These are phyloP conservation scores for Ochlodes sylvanus DNA, from an alignment of 2,888 invertebrate species.

Conservation along the genomic window DNA sequence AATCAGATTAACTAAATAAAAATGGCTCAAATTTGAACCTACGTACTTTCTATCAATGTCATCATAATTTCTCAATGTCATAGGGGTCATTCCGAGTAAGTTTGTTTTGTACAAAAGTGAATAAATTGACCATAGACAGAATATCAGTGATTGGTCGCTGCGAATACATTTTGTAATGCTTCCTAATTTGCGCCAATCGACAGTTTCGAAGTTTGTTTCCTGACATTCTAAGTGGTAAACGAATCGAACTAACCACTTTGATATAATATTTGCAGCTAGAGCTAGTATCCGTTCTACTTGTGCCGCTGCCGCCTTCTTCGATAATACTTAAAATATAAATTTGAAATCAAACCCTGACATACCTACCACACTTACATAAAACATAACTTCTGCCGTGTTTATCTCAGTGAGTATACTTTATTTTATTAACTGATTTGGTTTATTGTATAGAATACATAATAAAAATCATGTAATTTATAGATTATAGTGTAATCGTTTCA, in stretches of 20 bases:
- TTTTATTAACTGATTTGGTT: neutral
- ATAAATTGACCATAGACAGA: slow-evolving; percentile 24
- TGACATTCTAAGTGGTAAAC: neutral
- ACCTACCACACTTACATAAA: neutral
- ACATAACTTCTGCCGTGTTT: neutral
- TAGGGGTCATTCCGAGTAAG: slow-evolving; percentile 50
- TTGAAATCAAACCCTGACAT: neutral
- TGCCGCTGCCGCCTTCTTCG: neutral
- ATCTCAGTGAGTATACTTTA: slow-evolving; percentile 12
- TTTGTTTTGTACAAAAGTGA: slow-evolving; percentile 38
- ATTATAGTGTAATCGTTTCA: neutral
- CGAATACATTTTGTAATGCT: neutral
- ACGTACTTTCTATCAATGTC: slow-evolving; percentile 19
- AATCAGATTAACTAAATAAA: too few species aligned
- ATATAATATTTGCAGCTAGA: neutral
- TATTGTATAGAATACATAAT: slow-evolving; percentile 1
- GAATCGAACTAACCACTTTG: slow-evolving; percentile 7
- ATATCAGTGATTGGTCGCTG: slow-evolving; percentile 8
- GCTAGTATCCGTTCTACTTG: slow-evolving; percentile 12
- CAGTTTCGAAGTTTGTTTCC: neutral
- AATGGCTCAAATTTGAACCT: neutral
- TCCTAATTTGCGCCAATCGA: slow-evolving; percentile 4
- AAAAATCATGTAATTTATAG: neutral
- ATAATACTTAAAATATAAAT: neutral
- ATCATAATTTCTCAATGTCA: slow-evolving; percentile 52